Evolutionary conservation across 2,113 vertebrate genomes (phyloP).

Genomic region (Lipophrys pholis): DNA sequence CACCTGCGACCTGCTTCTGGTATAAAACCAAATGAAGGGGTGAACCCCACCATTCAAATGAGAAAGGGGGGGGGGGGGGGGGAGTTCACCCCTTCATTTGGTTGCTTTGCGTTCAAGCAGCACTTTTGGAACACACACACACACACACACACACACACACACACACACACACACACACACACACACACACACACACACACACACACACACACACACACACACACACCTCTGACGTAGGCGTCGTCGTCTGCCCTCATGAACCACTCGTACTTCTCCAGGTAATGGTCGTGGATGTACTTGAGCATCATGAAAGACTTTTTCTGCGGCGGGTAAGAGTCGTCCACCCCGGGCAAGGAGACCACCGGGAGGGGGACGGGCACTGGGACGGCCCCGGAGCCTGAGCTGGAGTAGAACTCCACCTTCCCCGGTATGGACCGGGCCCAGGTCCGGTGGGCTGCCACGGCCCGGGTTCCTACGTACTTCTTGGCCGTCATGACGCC

Average conservation of each 20-base stretch:
- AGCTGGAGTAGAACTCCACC: conserved; percentile 63
- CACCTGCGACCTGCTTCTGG: no score
- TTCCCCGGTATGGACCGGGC: conserved; percentile 50
- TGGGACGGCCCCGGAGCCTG: neutral
- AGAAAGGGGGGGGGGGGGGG: no score
- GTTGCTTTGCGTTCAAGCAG: no score
- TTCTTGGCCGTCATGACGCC: conserved; percentile 72
- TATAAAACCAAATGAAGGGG: no score
- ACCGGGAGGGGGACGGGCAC: conserved; percentile 29
- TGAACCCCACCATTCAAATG: no score
- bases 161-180: neutral
- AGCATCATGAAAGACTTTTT: conserved; percentile 98
- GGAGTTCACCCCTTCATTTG: no score
- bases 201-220: neutral
- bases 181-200: neutral
- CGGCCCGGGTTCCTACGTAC: conserved; percentile 53
- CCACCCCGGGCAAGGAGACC: conserved; percentile 76
- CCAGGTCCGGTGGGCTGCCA: conserved; percentile 58
- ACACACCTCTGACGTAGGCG: conserved; percentile 89
- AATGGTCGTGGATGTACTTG: conserved; percentile 94
- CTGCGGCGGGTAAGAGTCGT: conserved; percentile 94
- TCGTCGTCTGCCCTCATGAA: conserved; percentile 95
- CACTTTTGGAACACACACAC: neutral
- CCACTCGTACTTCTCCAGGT: conserved; percentile 92
- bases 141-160: neutral